Evolutionary conservation across 2,888 invertebrate genomes (phyloP).

Genomic region (Tuberolachnus salignus): DNA sequence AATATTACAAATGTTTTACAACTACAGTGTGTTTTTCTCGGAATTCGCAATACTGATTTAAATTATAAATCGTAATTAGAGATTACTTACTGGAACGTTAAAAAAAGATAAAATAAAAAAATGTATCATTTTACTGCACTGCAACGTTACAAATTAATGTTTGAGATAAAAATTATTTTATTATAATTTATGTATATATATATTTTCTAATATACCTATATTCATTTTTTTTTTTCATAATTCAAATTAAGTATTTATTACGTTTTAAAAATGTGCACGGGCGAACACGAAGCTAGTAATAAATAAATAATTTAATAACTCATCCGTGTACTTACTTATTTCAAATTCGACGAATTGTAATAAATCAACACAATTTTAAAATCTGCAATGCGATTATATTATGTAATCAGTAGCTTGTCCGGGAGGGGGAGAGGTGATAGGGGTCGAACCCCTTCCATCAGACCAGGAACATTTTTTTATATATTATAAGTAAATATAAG

Average conservation of each 20-base stretch:
- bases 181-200: too few species aligned
- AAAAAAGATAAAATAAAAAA: not conserved
- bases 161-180: not conserved
- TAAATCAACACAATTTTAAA: constrained; percentile 13
- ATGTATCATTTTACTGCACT: not conserved
- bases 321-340: not conserved
- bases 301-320: not conserved
- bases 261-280: constrained; percentile 24
- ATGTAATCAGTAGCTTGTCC: too few species aligned
- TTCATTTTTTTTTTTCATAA: constrained; percentile 5
- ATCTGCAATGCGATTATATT: constrained; percentile 5
- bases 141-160: not conserved
- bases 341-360: constrained; percentile 18
- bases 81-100: not conserved
- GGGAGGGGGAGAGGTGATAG: too few species aligned
- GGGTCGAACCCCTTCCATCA: too few species aligned
- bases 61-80: not conserved
- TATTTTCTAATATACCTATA: too few species aligned
- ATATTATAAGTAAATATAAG: too few species aligned
- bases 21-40: not conserved
- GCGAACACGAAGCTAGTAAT: constrained; percentile 19
- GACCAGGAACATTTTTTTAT: too few species aligned
- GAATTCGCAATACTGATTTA: not conserved
- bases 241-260: constrained; percentile 14
- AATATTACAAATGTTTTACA: not conserved